Conservation (phyloP, 2,113 vertebrate genomes). For the Epinephelus lanceolatus region DNA sequence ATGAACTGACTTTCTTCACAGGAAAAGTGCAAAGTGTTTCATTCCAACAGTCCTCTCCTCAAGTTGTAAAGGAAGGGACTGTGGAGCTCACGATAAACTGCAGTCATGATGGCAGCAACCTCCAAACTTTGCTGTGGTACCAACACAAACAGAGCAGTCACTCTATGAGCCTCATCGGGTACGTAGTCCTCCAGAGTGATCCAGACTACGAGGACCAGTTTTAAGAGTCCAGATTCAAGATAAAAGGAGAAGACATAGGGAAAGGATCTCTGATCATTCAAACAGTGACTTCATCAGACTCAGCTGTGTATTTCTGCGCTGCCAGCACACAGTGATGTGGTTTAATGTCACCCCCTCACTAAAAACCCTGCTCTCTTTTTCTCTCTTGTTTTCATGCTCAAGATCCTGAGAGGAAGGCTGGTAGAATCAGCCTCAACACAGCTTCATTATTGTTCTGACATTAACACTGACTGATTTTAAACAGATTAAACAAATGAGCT, state of each 20-base stretch:
- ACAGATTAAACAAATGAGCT: not conserved
- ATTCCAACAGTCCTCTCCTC: conserved; percentile 41
- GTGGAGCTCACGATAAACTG: conserved; percentile 49
- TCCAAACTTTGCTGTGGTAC: conserved; percentile 70
- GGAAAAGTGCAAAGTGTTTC: conserved; percentile 31
- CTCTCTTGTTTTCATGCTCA: not conserved
- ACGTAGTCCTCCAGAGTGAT: not conserved
- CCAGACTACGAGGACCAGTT: conserved; percentile 46
- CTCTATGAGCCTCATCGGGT: conserved; percentile 70
- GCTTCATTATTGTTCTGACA: too few species aligned
- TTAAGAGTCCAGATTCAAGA: conserved; percentile 8
- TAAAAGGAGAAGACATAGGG: not conserved
- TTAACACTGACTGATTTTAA: too few species aligned
- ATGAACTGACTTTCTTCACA: conserved; percentile 21
- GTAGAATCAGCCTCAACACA: too few species aligned
- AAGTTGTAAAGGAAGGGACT: conserved; percentile 18
- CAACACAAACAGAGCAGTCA: conserved; percentile 21
- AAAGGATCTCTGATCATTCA: conserved; percentile 44
- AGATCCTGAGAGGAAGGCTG: not conserved
- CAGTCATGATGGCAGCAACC: conserved; percentile 53
- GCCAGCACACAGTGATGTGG: too few species aligned
- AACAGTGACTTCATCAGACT: conserved; percentile 17
- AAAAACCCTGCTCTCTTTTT: conserved; percentile 41
- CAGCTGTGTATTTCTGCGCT: too few species aligned
- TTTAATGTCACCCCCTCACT: conserved; percentile 10